Conservation (phyloP, 2,888 invertebrate genomes). For the Lasioglossum figueresi region DNA sequence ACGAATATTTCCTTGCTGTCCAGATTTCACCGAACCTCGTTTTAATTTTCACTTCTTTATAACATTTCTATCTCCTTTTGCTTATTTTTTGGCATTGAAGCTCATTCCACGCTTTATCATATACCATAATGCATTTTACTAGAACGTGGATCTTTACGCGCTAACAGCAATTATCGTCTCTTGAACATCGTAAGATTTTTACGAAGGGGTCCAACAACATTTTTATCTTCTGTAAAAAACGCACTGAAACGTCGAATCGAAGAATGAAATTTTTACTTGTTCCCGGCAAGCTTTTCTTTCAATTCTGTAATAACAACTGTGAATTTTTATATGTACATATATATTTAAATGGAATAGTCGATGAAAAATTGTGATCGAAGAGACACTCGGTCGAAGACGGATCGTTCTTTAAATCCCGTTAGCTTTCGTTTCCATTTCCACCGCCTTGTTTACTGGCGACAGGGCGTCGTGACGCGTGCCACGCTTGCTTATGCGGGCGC, state of each 20-base stretch:
- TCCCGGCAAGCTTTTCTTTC: no score
- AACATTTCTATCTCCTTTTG: background rate
- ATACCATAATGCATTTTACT: background rate
- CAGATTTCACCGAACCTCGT: background rate
- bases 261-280: no score
- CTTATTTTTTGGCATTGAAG: background rate
- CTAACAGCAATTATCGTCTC: no score
- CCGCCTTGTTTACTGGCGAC: conserved; percentile 55
- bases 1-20: background rate
- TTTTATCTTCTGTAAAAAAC: no score
- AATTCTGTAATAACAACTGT: no score
- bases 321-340: no score
- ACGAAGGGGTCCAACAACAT: no score
- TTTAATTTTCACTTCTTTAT: background rate
- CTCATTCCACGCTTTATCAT: background rate
- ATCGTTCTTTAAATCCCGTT: conserved; percentile 82
- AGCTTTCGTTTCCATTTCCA: conserved; percentile 63
- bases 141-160: no score
- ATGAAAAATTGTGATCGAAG: background rate
- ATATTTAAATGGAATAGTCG: background rate
- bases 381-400: conserved; percentile 14
- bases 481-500: conserved; percentile 74
- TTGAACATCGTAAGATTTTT: no score
- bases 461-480: conserved; percentile 72
- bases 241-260: no score